phyloP scores from a whole-genome alignment of 2,797 vertebrate species.

The Smutsia temminckii region DNA sequence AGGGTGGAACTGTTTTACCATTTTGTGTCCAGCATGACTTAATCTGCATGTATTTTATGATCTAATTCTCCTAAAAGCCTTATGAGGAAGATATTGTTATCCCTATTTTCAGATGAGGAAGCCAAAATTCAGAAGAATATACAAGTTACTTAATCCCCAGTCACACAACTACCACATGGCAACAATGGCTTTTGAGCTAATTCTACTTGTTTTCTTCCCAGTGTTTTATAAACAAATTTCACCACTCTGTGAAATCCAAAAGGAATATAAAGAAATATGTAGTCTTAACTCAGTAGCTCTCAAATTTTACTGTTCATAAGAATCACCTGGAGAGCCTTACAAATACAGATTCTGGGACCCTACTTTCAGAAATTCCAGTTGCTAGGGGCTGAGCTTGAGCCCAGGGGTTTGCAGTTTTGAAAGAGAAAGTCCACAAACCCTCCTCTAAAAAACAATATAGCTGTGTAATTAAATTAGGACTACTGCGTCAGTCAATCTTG shows the following conservation, averaged over 20 bases:
- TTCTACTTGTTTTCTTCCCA: not conserved
- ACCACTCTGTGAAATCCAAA: not conserved
- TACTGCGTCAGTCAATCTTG: not conserved
- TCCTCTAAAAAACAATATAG: constrained; percentile 3
- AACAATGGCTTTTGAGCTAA: not conserved
- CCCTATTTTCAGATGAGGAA: not conserved
- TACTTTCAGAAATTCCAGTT: constrained; percentile 26
- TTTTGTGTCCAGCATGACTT: constrained; percentile 49
- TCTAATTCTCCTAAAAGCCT: constrained; percentile 17
- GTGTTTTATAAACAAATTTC: constrained; percentile 4
- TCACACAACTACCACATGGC: not conserved
- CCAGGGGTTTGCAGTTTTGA: not conserved
- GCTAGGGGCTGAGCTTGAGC: not conserved
- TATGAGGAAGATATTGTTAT: not conserved
- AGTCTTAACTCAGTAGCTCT: not conserved
- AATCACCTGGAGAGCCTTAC: not conserved
- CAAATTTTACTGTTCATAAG: not conserved
- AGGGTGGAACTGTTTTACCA: constrained; percentile 1
- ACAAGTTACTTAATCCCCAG: not conserved
- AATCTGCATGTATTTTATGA: constrained; percentile 26
- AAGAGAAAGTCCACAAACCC: not conserved
- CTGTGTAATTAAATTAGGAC: not conserved
- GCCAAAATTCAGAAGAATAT: constrained; percentile 11
- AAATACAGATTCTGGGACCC: not conserved
- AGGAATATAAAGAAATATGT: constrained; percentile 2